Percentiles rank a stretch among this genome's conserved stretches.
Conservation (phyloP, 2,113 vertebrate species). For the Gobiocypris rarus region DNA sequence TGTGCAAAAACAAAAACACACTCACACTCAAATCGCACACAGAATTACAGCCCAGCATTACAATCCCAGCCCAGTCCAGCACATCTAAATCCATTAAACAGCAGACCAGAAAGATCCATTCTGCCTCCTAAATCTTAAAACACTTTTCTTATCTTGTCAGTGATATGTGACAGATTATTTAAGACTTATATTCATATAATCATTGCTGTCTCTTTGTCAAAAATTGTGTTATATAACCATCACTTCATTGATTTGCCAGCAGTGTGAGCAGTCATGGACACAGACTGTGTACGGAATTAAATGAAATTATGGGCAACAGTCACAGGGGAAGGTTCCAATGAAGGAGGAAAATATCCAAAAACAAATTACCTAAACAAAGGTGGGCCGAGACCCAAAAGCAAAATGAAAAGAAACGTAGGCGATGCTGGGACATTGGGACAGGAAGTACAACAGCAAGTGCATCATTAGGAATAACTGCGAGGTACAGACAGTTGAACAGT, state of each 20-base stretch:
- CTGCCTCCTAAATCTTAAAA: background rate
- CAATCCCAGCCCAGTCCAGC: background rate
- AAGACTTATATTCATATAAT: background rate
- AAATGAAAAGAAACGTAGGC: conserved; percentile 51
- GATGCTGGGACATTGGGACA: conserved; percentile 40
- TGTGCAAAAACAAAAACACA: background rate
- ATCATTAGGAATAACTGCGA: conserved; percentile 17
- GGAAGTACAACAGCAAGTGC: conserved; percentile 51
- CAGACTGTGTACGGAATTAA: conserved; percentile 16
- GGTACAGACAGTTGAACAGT: background rate
- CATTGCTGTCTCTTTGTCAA: conserved; percentile 12
- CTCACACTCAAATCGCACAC: background rate
- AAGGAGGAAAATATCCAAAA: background rate
- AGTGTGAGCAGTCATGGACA: conserved; percentile 18
- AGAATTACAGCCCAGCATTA: background rate
- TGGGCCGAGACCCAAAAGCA: background rate
- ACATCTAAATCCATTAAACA: background rate
- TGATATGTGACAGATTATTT: background rate
- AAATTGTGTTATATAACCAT: background rate
- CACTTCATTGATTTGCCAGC: background rate
- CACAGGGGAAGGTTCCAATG: conserved; percentile 5
- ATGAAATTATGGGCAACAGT: conserved; percentile 18
- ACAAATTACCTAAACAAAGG: conserved; percentile 13
- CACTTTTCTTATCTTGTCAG: background rate
- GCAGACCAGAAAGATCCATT: background rate